Base-by-base conservation (phyloP, 2,888 invertebrate species). In the Anthophora plumipes region DNA sequence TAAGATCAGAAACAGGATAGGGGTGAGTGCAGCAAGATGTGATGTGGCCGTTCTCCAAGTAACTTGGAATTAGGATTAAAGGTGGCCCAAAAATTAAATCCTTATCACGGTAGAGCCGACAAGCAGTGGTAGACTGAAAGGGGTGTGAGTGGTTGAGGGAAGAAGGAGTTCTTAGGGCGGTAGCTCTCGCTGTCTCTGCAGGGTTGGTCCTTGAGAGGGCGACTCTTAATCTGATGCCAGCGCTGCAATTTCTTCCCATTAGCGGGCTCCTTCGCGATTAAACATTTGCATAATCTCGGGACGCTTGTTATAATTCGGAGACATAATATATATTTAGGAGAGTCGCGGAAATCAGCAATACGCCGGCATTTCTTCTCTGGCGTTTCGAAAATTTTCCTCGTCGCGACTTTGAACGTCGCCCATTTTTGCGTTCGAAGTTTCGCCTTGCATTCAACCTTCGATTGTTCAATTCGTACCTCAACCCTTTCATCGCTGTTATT, bases 181-280 rank as follows among this genome's bases (percentile, higher is more conserved):
- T 72, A 77, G 83, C 67, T 78, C 61, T 55, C 72, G 77, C 79
- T 70, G 70, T 68, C 70, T 85, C 83, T 67, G 80, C 85, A 57
- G 68, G 71, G 72, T 79, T 69, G 87, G 61, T 82, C 68, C 80
- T 61, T 86, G 87, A 79, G 85, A 80, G 84, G 88, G 86, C 87
- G 90, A 89, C 90, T 90, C 90, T 92, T 93, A 93, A 92, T 93
- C 92, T 90, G 89, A 87, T 90, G 92, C 93, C 89, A 91, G 91
- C 92, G 89, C 88, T 91, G 92, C 93, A 92, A 93, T 92, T 93
- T 93, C 93, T 93, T 92, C 91, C 92, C 92, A 92, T 92, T 93
- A 92, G 91, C 89, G 88, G 84, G 84, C 89, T 89, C 89, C 90
- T 90, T 85, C 88, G 91, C 92, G 91, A 92, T 92, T 93, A 92